phyloP scores from a whole-genome alignment of 2,113 vertebrate species.

The Ammodytes dubius region DNA sequence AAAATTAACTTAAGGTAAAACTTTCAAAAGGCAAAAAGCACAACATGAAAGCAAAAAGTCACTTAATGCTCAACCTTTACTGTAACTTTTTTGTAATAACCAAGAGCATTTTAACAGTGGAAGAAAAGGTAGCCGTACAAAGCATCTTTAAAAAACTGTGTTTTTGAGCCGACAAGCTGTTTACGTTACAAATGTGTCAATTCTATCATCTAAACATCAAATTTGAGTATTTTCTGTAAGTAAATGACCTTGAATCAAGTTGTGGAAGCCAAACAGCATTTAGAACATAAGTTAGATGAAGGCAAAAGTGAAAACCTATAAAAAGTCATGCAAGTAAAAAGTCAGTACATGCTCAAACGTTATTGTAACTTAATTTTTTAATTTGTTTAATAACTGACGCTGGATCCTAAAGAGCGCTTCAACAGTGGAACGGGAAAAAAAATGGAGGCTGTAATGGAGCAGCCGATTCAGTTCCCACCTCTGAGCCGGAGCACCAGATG shows the following conservation, averaged over 20 bases:
- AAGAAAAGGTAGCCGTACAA: too few species aligned
- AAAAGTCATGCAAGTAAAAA: background rate
- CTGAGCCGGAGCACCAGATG: constrained; percentile 48
- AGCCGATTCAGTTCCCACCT: constrained; percentile 33
- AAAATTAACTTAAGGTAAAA: too few species aligned
- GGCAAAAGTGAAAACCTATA: background rate
- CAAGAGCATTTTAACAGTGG: too few species aligned
- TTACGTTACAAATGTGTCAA: background rate
- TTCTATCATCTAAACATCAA: background rate
- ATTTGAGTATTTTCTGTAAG: background rate
- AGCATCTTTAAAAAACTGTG: too few species aligned
- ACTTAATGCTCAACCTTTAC: too few species aligned
- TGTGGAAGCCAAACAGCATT: background rate
- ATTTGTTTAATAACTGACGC: background rate
- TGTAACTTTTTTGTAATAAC: too few species aligned
- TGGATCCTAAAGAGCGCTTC: background rate
- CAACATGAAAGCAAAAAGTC: too few species aligned
- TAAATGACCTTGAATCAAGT: background rate
- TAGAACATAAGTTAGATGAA: background rate
- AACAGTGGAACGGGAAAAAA: background rate
- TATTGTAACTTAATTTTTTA: constrained; percentile 16
- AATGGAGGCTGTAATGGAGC: background rate
- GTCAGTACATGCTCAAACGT: constrained; percentile 23
- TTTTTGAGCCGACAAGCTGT: too few species aligned
- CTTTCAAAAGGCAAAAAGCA: too few species aligned